phyloP scores from a whole-genome alignment of 2,113 vertebrate species.

The Rutilus rutilus region DNA sequence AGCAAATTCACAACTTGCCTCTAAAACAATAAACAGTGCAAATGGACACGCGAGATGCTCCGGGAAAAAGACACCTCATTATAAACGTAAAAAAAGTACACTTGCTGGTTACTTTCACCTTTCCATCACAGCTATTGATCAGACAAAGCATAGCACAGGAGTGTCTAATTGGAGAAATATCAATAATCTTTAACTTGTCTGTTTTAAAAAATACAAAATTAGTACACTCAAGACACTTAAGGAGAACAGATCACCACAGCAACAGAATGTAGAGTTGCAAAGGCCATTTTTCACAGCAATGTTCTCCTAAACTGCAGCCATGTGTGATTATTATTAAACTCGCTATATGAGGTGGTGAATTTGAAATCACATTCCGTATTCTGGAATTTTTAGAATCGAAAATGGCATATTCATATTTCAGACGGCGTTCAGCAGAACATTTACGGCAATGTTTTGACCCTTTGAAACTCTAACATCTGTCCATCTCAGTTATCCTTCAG shows the following conservation, averaged over 20 bases:
- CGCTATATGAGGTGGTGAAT: neutral
- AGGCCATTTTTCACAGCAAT: neutral
- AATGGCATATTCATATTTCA: neutral
- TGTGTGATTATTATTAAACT: neutral
- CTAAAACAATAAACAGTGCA: constrained; percentile 36
- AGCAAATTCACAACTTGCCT: constrained; percentile 31
- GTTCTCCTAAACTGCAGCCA: neutral
- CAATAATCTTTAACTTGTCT: neutral
- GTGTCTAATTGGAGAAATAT: neutral
- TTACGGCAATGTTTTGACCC: neutral
- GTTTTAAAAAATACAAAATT: constrained; percentile 50
- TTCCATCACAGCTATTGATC: neutral
- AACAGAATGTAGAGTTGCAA: neutral
- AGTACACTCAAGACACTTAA: constrained; percentile 74
- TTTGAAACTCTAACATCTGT: neutral
- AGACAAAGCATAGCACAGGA: constrained; percentile 1
- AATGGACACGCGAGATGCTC: neutral
- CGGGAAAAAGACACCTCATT: neutral
- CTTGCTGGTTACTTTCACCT: constrained; percentile 24
- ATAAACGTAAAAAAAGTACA: constrained; percentile 13
- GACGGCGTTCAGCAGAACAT: neutral
- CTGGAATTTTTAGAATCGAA: neutral
- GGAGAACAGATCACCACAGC: constrained; percentile 49
- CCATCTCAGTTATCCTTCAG: too few species aligned
- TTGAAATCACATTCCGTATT: neutral